Conservation (phyloP, 2,888 invertebrate species). For the Odontocerum albicorne region DNA sequence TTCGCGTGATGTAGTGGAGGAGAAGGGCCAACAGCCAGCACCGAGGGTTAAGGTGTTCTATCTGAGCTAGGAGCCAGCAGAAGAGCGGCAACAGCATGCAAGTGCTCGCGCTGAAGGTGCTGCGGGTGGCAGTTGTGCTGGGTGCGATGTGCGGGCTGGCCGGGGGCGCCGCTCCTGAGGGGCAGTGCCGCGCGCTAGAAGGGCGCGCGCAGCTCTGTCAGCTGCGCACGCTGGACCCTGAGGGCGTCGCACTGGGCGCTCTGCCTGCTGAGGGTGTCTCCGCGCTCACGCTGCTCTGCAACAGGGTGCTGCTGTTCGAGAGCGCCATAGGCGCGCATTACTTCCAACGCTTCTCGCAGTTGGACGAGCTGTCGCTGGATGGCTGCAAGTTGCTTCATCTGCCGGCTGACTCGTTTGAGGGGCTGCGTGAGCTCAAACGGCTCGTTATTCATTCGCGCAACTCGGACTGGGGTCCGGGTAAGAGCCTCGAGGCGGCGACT, state of each 20-base stretch:
- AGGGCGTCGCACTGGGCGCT: slow-evolving; percentile 65
- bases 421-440: slow-evolving; percentile 75
- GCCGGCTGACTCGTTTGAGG: slow-evolving; percentile 77
- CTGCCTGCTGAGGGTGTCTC: slow-evolving; percentile 69
- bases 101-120: background rate
- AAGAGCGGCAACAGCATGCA: no score
- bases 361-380: slow-evolving; percentile 74
- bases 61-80: no score
- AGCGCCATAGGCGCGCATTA: slow-evolving; percentile 73
- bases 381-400: slow-evolving; percentile 80
- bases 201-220: slow-evolving; percentile 54
- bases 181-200: slow-evolving; percentile 44
- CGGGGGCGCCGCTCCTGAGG: slow-evolving; percentile 49
- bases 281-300: slow-evolving; percentile 74
- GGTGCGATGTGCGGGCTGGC: slow-evolving; percentile 44
- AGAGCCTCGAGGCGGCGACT: slow-evolving; percentile 72
- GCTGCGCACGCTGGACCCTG: slow-evolving; percentile 70
- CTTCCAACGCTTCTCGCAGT: slow-evolving; percentile 70
- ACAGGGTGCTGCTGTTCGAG: slow-evolving; percentile 75
- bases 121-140: slow-evolving; percentile 3
- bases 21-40: background rate
- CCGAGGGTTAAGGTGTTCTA: no score
- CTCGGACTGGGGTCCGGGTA: slow-evolving; percentile 74
- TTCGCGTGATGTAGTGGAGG: slow-evolving; percentile 22
- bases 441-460: slow-evolving; percentile 80